A percentile compares a stretch with the other conserved stretches of the same genome.
Conservation (phyloP, 2,113 vertebrate species). For the Pundamilia nyererei region DNA sequence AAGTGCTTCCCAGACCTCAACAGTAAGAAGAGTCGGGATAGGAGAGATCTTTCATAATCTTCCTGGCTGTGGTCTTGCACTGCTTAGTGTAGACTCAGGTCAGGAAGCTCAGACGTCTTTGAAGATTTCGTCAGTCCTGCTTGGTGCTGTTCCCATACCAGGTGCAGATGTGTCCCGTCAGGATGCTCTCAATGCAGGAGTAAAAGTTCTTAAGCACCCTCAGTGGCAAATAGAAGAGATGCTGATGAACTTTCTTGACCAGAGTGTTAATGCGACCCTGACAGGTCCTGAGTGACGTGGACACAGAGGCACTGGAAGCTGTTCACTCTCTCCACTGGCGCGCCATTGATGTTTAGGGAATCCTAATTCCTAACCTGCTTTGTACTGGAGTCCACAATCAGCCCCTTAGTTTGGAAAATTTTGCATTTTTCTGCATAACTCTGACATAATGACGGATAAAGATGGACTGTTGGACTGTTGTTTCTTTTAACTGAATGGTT, state of each 20-base stretch:
- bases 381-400: background rate
- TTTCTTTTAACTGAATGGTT: background rate
- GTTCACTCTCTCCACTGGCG: background rate
- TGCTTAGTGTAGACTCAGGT: background rate
- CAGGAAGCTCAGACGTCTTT: background rate
- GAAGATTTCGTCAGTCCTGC: background rate
- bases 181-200: background rate
- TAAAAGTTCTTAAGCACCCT: background rate
- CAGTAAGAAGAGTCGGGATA: fast-evolving
- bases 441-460: background rate
- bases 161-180: background rate
- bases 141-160: background rate
- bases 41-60: background rate
- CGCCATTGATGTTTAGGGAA: background rate
- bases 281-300: background rate
- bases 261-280: background rate
- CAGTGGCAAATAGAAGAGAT: background rate
- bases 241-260: background rate
- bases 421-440: background rate
- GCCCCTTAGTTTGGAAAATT: background rate
- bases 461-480: background rate
- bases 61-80: background rate
- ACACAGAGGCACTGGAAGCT: background rate
- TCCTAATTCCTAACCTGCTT: background rate
- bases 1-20: background rate